Evolutionary conservation across 2,113 vertebrate genomes (phyloP).

Genomic region (Lepus americanus): DNA sequence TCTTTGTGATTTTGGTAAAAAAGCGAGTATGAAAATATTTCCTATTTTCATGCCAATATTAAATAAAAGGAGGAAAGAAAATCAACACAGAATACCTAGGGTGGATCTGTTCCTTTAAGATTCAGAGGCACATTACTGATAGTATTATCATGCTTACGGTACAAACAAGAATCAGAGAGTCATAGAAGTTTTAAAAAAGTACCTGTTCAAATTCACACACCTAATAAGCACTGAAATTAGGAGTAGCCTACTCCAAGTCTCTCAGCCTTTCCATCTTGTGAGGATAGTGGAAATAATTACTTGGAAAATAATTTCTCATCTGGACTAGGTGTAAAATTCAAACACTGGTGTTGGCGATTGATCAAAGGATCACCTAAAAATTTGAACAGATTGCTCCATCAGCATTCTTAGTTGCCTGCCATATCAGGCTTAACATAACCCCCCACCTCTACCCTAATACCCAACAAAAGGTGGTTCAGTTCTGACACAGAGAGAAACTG

Average conservation of each 20-base stretch:
- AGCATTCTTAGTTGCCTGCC: not conserved
- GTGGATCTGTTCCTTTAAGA: not conserved
- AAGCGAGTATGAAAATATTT: not conserved
- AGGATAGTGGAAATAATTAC: not conserved
- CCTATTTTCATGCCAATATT: not conserved
- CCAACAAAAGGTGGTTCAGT: not conserved
- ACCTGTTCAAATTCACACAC: not conserved
- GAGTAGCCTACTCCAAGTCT: not conserved
- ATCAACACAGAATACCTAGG: not conserved
- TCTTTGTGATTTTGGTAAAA: slow-evolving; percentile 10
- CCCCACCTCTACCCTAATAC: not conserved
- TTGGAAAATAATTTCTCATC: not conserved
- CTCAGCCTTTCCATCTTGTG: not conserved
- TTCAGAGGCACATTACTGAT: not conserved
- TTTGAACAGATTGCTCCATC: not conserved
- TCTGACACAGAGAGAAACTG: not conserved
- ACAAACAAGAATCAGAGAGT: not conserved
- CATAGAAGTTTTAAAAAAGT: not conserved
- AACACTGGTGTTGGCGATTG: not conserved
- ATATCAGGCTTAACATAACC: not conserved
- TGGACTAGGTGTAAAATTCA: not conserved
- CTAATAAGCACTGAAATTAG: not conserved
- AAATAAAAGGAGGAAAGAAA: not conserved
- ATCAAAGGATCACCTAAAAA: not conserved
- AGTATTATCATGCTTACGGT: not conserved